phyloP scores from a whole-genome alignment of 2,797 vertebrate genomes.

The Neostethus bicornis region DNA sequence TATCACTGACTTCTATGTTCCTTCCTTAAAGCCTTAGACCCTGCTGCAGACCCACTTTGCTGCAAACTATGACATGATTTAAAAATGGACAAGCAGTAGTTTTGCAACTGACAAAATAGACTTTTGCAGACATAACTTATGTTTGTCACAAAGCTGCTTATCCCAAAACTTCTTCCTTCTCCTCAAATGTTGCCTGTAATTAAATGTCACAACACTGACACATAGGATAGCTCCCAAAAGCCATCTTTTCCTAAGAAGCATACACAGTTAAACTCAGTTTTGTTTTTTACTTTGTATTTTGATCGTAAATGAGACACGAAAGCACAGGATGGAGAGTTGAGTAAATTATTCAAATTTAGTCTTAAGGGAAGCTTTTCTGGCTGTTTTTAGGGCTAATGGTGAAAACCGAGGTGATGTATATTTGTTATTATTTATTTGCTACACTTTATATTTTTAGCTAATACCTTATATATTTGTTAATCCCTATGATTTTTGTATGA shows the following conservation, averaged over 20 bases:
- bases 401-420: constrained; percentile 49
- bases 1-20: constrained; percentile 38
- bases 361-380: constrained; percentile 38
- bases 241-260: constrained; percentile 27
- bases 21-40: constrained; percentile 65
- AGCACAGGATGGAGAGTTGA: constrained; percentile 25
- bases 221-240: constrained; percentile 19
- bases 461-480: constrained; percentile 64
- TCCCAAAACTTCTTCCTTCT: constrained; percentile 28
- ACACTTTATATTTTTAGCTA: constrained; percentile 58
- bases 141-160: constrained; percentile 51
- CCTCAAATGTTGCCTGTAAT: constrained; percentile 43
- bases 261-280: constrained; percentile 1
- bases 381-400: constrained; percentile 56
- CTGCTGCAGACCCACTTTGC: constrained; percentile 50
- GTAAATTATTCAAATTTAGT: constrained; percentile 10
- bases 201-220: constrained; percentile 32
- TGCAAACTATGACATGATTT: constrained; percentile 50
- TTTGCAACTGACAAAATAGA: constrained; percentile 33
- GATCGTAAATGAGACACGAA: constrained; percentile 18
- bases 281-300: constrained; percentile 34
- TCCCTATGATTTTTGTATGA: constrained; percentile 58
- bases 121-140: constrained; percentile 44
- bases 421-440: constrained; percentile 82
- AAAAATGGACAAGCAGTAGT: constrained; percentile 51